Evolutionary conservation across 2,888 invertebrate genomes (phyloP), one percentile per base, ranked within the genome.

Genomic region (Rugalucina vietnamica): DNA sequence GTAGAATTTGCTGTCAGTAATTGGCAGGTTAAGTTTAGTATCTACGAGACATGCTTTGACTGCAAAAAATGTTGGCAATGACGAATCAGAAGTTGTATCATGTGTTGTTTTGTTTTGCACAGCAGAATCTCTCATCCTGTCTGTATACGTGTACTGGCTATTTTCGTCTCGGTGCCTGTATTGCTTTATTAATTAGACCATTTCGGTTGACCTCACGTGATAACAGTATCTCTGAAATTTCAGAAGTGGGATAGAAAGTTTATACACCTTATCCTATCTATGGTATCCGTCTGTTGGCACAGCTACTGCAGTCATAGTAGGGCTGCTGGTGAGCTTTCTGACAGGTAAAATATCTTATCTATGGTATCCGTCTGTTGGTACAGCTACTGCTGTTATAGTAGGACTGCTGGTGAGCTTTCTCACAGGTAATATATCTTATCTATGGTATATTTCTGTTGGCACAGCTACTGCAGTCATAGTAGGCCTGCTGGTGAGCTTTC

Each of bases 381-480:
- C 82, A 0, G 84, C 88, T 12, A 86, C 88, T 1, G 87, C 87
- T 0, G 86, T 91, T n/a, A 69, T 89, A 8, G 83, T 90, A 0
- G 91, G 91, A 0, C 57, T 90, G 12, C 34, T 89, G 10, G 88
- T 89, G 71, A 91, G 90, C 76, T 77, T 87, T 14, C 34, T 87
- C 1, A 89, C 90, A 69, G 88, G 90, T 89, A 34, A 43, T n/a
- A n/a, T 91, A 3, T 91, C 91, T 0, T 91, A 91, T 70, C 84
- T 91, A 4, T 91, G 91, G 91, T 90, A 89, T 34, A 88, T 90
- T 0, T 77, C 89, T 14, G 88, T 91, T 29, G 91, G 91, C 10
- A 79, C 82, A 0, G 84, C 88, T 12, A 86, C 88, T 1, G 87
- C 87, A 1, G 86, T 91, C n/a, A 69, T 89, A 8, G 83, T 90